Evolutionary conservation across 2,113 vertebrate genomes (phyloP).

Genomic region (Collichthys lucidus): DNA sequence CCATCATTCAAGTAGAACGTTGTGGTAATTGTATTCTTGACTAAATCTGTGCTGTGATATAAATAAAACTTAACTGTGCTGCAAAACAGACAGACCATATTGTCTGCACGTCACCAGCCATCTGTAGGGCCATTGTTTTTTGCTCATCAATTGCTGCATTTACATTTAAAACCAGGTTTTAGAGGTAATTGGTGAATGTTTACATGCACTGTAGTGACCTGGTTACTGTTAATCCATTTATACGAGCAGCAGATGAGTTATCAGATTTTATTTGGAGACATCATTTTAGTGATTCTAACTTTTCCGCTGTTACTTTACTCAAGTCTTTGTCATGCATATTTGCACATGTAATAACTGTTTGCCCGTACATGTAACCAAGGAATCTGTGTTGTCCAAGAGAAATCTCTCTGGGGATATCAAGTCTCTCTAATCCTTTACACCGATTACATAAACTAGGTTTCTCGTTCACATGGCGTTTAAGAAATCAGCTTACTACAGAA

Average conservation of each 20-base stretch:
- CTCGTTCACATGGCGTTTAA: neutral
- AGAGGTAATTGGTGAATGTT: neutral
- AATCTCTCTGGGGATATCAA: neutral
- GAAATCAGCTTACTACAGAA: neutral
- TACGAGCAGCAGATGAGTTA: neutral
- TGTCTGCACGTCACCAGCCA: neutral
- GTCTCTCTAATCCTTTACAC: neutral
- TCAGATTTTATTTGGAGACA: neutral
- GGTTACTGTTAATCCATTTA: neutral
- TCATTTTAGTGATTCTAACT: neutral
- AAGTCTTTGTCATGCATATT: neutral
- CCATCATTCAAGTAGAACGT: neutral
- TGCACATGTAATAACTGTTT: neutral
- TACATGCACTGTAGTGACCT: neutral
- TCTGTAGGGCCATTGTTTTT: slow-evolving; percentile 11
- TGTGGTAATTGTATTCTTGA: neutral
- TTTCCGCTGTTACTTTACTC: neutral
- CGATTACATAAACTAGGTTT: neutral
- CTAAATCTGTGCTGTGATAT: neutral
- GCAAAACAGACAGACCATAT: slow-evolving; percentile 5
- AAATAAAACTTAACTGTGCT: slow-evolving; percentile 8
- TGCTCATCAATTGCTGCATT: neutral
- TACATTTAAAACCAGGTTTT: neutral
- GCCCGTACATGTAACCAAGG: neutral
- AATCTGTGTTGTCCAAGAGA: neutral